Evolutionary conservation across 2,797 vertebrate genomes (phyloP).

Genomic region (Todus mexicanus): DNA sequence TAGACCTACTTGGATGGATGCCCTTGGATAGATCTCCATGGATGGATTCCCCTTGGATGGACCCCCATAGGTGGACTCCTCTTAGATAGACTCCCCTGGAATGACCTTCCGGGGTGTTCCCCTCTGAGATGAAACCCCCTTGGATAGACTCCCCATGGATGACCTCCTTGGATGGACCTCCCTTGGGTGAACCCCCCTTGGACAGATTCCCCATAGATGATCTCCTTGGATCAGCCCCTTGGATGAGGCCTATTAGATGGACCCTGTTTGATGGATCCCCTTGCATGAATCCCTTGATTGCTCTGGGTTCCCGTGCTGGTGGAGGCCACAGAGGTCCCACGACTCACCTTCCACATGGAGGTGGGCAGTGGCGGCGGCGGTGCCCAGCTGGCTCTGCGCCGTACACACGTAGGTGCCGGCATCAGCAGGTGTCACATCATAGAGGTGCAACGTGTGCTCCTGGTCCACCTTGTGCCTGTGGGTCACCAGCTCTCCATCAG

Average conservation of each 20-base stretch:
- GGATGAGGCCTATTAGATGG: background rate
- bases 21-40: no score
- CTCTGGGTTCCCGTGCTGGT: rapidly evolving
- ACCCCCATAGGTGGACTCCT: background rate
- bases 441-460: slow-evolving; percentile 83
- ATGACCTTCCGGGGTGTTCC: background rate
- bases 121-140: no score
- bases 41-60: background rate
- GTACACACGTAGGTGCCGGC: slow-evolving; percentile 83
- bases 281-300: background rate
- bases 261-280: background rate
- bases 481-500: background rate
- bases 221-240: background rate
- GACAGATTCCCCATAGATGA: background rate
- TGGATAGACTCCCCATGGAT: background rate
- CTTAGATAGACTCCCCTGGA: no score
- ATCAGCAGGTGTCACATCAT: slow-evolving; percentile 77
- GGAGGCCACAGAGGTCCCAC: background rate
- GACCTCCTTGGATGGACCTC: background rate
- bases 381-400: slow-evolving; percentile 79
- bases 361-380: slow-evolving; percentile 69
- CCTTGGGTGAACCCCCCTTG: background rate
- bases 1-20: no score
- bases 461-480: slow-evolving; percentile 82
- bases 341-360: slow-evolving; percentile 81